Base-by-base conservation (phyloP, 23 tunicate species). In the Halocynthia aurantium region DNA sequence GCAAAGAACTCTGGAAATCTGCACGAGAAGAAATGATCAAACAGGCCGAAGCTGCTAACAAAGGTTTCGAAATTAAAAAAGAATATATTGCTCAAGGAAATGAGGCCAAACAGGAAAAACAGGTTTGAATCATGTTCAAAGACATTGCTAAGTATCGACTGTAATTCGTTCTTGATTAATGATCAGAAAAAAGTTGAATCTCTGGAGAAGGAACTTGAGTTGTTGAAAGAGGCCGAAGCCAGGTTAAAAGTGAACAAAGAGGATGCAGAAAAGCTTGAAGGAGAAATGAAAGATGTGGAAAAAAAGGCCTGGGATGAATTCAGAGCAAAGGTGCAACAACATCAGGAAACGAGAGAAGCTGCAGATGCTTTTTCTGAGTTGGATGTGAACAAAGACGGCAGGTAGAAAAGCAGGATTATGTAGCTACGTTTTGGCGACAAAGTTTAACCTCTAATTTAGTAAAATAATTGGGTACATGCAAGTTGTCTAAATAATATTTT, bases 371-470 rank as follows among this genome's bases (percentile, higher is more conserved):
- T 92, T 79, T 62, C 83, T 6, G 92, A 92, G 52, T 72, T 92
- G 84, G 98, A 92, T 66, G 51, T 77, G 7, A 86, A 92, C 61
- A 86, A 86, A 78, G 92, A 92, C 79, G 98, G 84, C 22, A 84
- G 86, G 96, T 88, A 17, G 44, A 31, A 31, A 31, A 31, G 2
- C 44, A 31, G 44, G 44, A 31, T 31, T 31, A 31, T 31, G 44
- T 31, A 31, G 44, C 44, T 31, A 31, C 44, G 44, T 31, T 31
- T 31, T 4, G 44, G 44, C 44, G 44, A 31, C 44, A 31, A 31
- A 31, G 44, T 31, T 31, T 31, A 31, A 31, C 4, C 4, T 4
- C 44, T 31, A 31, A 31, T 31, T 31, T 31, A 31, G 44, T 31
- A 31, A 31, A 31, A 31, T 31, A 31, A 31, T 31, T 31, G 44